Percentiles rank a stretch among this genome's conserved stretches.
Evolutionary conservation across 1,140 invertebrate genomes (phyloP).

Genomic region (Panagrolaimus sp.): DNA sequence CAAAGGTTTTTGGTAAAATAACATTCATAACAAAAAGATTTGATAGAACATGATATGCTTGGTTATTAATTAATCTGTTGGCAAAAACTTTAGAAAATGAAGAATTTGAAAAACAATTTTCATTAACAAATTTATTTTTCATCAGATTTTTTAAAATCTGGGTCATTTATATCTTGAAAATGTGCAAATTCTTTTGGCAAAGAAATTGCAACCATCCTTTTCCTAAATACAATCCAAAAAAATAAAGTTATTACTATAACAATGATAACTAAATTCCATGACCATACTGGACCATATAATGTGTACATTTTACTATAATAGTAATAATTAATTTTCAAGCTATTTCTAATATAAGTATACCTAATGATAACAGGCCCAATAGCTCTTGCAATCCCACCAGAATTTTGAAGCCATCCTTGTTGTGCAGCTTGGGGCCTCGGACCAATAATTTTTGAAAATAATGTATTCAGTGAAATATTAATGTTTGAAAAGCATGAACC

Average conservation of each 20-base stretch:
- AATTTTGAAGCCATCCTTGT: conserved; percentile 45
- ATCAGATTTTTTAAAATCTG: not conserved
- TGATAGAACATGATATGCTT: too few relatives aligned
- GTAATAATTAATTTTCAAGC: not conserved
- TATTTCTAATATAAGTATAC: not conserved
- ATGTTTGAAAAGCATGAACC: conserved; percentile 23
- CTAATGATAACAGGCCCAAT: conserved; percentile 28
- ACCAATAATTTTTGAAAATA: conserved; percentile 32
- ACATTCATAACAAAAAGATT: too few relatives aligned
- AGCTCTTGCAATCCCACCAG: conserved; percentile 30
- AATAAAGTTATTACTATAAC: conserved; percentile 11
- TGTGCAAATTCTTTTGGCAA: conserved; percentile 11
- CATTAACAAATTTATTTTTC: too few relatives aligned
- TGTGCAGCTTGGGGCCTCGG: conserved; percentile 41
- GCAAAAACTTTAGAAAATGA: too few relatives aligned
- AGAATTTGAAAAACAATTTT: too few relatives aligned
- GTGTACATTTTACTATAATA: conserved; percentile 13
- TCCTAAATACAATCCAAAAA: conserved; percentile 14
- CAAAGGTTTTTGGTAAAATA: too few relatives aligned
- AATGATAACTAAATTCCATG: conserved; percentile 8
- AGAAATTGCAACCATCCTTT: conserved; percentile 18
- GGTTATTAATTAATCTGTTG: too few relatives aligned
- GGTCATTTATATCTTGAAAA: not conserved
- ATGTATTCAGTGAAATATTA: conserved; percentile 30
- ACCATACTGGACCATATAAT: conserved; percentile 14